A percentile compares a stretch with the other conserved stretches of the same genome.
These are phyloP conservation scores for Bos javanicus DNA, from an alignment of 2,113 vertebrate species.

Conservation along the genomic window DNA sequence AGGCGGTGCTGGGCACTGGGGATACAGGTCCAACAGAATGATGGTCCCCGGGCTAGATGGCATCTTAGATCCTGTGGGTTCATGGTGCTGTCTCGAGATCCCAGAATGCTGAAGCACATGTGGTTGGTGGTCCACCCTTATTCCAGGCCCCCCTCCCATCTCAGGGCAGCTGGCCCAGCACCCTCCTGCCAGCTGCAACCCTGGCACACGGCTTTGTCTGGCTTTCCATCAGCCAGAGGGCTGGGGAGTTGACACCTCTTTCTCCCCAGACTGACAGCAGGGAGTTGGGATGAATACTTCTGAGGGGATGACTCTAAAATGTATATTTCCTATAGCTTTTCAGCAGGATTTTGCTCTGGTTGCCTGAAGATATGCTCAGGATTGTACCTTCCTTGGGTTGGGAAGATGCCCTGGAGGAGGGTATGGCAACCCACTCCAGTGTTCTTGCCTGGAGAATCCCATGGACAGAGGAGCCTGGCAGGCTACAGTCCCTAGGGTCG, in stretches of 20 bases:
- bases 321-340: not conserved
- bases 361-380: fast-evolving
- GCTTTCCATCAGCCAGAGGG: not conserved
- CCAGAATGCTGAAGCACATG: not conserved
- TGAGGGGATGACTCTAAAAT: not conserved
- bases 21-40: not conserved
- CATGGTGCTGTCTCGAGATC: not conserved
- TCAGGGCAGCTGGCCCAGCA: not conserved
- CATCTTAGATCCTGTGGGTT: not conserved
- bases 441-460: not conserved
- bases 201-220: not conserved
- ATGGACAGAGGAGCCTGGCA: not conserved
- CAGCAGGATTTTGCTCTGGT: not conserved
- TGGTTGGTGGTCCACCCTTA: not conserved
- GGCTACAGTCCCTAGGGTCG: not conserved
- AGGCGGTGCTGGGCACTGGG: no score
- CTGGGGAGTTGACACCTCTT: not conserved
- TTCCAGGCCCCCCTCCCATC: no score
- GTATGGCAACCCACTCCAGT: not conserved
- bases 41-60: fast-evolving
- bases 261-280: not conserved
- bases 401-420: not conserved
- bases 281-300: not conserved
- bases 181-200: not conserved
- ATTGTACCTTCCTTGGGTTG: not conserved